phyloP scores from a whole-genome alignment of 2,888 invertebrate genomes.

The Endotricha flammealis region DNA sequence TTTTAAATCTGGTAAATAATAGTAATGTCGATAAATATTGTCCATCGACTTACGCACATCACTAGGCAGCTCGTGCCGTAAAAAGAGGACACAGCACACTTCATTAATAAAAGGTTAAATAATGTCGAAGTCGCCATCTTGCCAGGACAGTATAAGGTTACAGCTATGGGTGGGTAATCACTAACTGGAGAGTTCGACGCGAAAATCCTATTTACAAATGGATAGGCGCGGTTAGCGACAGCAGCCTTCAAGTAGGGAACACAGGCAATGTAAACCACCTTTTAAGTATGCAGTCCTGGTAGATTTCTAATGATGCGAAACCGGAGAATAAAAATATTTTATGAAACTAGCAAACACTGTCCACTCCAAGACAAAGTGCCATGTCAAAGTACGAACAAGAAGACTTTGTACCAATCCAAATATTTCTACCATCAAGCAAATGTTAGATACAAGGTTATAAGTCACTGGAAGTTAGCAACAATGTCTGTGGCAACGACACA shows the following conservation, averaged over 20 bases:
- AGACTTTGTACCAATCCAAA: no score
- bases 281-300: background rate
- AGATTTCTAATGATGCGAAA: background rate
- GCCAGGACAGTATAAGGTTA: constrained; percentile 32
- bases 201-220: background rate
- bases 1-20: constrained; percentile 35
- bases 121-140: constrained; percentile 54
- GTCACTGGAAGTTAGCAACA: no score
- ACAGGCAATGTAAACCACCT: background rate
- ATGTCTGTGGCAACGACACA: no score
- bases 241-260: background rate
- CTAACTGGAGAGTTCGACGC: background rate
- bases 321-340: no score
- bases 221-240: background rate
- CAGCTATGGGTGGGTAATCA: constrained; percentile 15
- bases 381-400: no score
- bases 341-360: no score
- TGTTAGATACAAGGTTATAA: no score
- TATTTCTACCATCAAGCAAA: no score
- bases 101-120: constrained; percentile 70
- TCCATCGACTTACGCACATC: constrained; percentile 4
- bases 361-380: no score
- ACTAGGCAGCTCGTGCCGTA: constrained; percentile 51
- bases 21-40: constrained; percentile 10
- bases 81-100: constrained; percentile 63